A percentile compares a stretch with the other conserved stretches of the same genome.
phyloP scores from a whole-genome alignment of 2,888 invertebrate species.

The Leptopilina myrica region DNA sequence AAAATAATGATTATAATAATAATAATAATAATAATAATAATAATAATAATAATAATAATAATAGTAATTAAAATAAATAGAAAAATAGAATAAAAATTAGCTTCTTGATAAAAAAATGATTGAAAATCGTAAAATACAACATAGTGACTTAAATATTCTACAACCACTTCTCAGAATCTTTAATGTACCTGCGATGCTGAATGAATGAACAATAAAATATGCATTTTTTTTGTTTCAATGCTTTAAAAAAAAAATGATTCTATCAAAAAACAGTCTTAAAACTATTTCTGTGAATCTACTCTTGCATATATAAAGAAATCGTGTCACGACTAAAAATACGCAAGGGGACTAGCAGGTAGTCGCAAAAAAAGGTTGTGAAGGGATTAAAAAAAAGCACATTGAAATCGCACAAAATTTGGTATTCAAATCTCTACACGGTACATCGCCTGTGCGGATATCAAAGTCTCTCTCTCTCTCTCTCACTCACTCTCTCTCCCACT shows the following conservation, averaged over 20 bases:
- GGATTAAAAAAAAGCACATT: constrained; percentile 59
- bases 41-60: too few relatives aligned
- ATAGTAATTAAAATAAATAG: too few relatives aligned
- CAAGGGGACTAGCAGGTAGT: constrained; percentile 63
- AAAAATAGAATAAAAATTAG: too few relatives aligned
- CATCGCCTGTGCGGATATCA: constrained; percentile 60
- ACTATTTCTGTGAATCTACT: constrained; percentile 32
- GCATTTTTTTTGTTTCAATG: constrained; percentile 13
- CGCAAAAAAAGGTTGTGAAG: constrained; percentile 46
- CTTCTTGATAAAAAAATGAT: neutral
- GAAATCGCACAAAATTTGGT: constrained; percentile 68
- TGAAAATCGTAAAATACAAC: neutral
- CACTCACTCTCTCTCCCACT: constrained; percentile 35
- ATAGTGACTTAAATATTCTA: neutral
- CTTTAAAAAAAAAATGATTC: neutral
- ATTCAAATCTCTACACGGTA: constrained; percentile 68
- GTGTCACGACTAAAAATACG: constrained; percentile 73
- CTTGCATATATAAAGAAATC: constrained; percentile 56
- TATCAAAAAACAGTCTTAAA: neutral
- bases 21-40: too few relatives aligned
- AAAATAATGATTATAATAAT: too few relatives aligned
- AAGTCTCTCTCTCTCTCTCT: constrained; percentile 57
- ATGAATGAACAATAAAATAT: constrained; percentile 22
- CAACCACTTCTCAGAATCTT: constrained; percentile 9
- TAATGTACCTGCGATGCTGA: neutral